Evolutionary conservation across 2,888 invertebrate genomes (phyloP), one percentile per base, ranked within the genome.

Genomic region (Drosophila mimetica): DNA sequence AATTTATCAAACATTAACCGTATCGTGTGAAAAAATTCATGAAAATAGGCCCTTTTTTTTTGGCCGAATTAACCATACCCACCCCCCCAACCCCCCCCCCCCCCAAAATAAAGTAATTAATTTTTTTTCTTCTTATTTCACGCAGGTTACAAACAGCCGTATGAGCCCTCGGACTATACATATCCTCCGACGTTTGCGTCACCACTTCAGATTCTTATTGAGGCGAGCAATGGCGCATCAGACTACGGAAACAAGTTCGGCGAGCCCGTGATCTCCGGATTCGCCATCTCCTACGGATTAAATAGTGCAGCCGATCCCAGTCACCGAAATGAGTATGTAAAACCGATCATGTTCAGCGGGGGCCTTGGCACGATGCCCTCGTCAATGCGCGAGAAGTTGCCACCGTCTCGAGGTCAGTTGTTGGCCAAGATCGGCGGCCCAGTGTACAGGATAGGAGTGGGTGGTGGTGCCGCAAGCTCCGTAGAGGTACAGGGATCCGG

Each of bases 191-290:
- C 98, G 79, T 97, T 99, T 92, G 98, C 99, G 1, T 93, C 94
- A 1, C 98, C 99, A 0, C 92, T 97, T 13, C 96, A 98, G 90
- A 95, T 99, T 44, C 94, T 97, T 18, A 95, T 99, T 28, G 98
- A 99, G 91, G 99, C 99, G 0, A 98, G 98, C 90, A 97, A 99
- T 90, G 99, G 99, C 1, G 99, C 99, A 3, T 98, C 98, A 0
- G 99, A 99, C 91, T 99, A 99, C 91, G 99, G 99, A 7, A 99
- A 99, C 92, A 99, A 99, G 92, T 99, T 99, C 92, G 99, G 99
- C 0, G 99, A 99, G 91, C 99, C 99, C 0, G 94, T 99, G 1
- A 94, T 99, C 73, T 92, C 94, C 86, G 99, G 99, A 6, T 99
- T 99, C 91, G 96, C 96, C 0, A 94, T 98, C 57, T 96, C 98